Conservation (phyloP, 2,888 invertebrate species). For the Zygaena filipendulae region DNA sequence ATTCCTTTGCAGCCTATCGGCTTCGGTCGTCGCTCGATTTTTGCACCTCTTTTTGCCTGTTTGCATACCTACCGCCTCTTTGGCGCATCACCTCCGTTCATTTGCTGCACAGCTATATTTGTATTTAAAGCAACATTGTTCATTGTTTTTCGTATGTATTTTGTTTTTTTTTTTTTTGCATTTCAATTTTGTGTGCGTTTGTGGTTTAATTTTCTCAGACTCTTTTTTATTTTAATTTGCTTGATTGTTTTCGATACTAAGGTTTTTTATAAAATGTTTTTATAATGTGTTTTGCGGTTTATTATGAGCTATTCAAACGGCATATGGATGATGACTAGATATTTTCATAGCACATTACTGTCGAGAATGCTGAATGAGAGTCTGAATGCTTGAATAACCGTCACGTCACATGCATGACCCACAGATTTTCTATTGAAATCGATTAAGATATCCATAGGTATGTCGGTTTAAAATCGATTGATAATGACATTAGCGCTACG, state of each 20-base stretch:
- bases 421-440: too few species aligned
- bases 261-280: background rate
- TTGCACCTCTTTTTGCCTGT: constrained; percentile 59
- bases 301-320: constrained; percentile 1
- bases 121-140: too few species aligned
- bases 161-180: constrained; percentile 24
- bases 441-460: too few species aligned
- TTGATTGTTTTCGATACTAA: background rate
- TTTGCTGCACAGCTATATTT: constrained; percentile 45
- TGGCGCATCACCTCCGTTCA: constrained; percentile 28
- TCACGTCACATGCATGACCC: too few species aligned
- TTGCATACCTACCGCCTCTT: constrained; percentile 28
- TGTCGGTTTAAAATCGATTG: too few species aligned
- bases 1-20: constrained; percentile 40
- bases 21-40: constrained; percentile 39
- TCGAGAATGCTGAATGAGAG: too few species aligned
- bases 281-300: background rate
- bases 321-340: constrained; percentile 5
- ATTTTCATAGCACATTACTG: too few species aligned
- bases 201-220: constrained; percentile 24
- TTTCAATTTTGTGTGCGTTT: constrained; percentile 25
- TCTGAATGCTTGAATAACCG: too few species aligned
- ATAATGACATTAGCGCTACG: too few species aligned
- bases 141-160: constrained; percentile 29
- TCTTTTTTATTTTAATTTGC: constrained; percentile 7